Base-by-base conservation (phyloP, 2,113 vertebrate genomes). In the Pogona vitticeps region DNA sequence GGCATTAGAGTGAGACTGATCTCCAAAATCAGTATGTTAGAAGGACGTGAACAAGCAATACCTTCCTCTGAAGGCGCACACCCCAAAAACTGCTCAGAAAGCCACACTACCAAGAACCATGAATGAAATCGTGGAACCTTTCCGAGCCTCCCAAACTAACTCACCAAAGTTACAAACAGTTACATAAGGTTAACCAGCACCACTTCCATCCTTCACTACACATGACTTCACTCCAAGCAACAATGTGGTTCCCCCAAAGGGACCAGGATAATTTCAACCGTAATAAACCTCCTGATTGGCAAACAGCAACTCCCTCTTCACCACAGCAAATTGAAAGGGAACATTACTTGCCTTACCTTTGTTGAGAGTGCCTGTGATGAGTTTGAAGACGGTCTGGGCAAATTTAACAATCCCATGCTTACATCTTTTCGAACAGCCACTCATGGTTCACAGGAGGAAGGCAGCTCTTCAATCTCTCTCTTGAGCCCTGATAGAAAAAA, bases 321-420 rank as follows among this genome's bases (percentile, higher is more conserved):
- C 71, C 33, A 7, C 56, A 86, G 23, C 59, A 42, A 56, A 58
- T 0, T 36, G 26, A 76, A 59, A 76, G 18, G 21, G 14, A 20
- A 68, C 75, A 79, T 0, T 0, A n/a, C 84, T 70, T 68, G 73
- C 82, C 95, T 84, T 97, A 98, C 98, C 98, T 98, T 98, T 98
- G 90, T 85, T 97, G 87, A 99, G 98, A 13, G 97, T 98, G 86
- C 98, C 98, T 0, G 97, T 97, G 94, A 99, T 95, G 88, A 99
- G 96, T 94, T 95, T 98, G 92, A 98, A 97, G 91, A 99, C 67
- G 65, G 97, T 97, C 93, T 96, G 93, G 65, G 93, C 97, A 91
- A 98, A 99, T 96, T 98, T 98, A 91, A 98, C 95, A 12, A 99
- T 93, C 40, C 98, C 98, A 2, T 97, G 97, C 94, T 97, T 98